phyloP scores from a whole-genome alignment of 2,888 invertebrate genomes.

The Hemithea aestivaria region DNA sequence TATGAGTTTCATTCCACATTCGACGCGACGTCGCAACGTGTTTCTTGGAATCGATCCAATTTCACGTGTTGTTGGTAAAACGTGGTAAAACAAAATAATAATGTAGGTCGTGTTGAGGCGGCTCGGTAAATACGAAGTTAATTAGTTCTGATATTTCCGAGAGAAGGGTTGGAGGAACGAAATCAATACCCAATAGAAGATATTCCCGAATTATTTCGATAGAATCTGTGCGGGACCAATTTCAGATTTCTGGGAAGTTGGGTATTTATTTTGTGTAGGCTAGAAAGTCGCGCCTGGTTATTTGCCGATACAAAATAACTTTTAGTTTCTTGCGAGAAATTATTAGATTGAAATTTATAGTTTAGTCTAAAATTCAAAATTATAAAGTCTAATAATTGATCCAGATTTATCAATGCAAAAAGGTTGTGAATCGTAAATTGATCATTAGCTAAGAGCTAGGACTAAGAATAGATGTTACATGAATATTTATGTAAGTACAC shows the following conservation, averaged over 20 bases:
- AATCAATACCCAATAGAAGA: conserved; percentile 6
- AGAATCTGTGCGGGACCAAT: neutral
- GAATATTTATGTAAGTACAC: no score
- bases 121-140: conserved; percentile 16
- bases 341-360: no score
- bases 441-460: no score
- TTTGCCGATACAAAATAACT: no score
- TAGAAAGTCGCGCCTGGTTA: no score
- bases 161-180: conserved; percentile 9
- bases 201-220: conserved; percentile 9
- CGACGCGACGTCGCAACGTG: conserved; percentile 16
- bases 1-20: conserved; percentile 22
- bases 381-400: no score
- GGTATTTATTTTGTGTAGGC: no score
- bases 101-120: conserved; percentile 10
- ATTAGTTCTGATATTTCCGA: conserved; percentile 18
- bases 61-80: conserved; percentile 21
- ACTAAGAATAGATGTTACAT: no score
- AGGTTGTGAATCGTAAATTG: no score
- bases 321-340: no score
- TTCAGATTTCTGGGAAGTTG: neutral
- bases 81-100: conserved; percentile 19
- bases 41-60: conserved; percentile 27
- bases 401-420: no score
- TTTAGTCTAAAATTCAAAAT: no score